These are phyloP conservation scores for Tylochromis polylepis DNA, from an alignment of 2,113 vertebrate genomes.

Conservation along the genomic window DNA sequence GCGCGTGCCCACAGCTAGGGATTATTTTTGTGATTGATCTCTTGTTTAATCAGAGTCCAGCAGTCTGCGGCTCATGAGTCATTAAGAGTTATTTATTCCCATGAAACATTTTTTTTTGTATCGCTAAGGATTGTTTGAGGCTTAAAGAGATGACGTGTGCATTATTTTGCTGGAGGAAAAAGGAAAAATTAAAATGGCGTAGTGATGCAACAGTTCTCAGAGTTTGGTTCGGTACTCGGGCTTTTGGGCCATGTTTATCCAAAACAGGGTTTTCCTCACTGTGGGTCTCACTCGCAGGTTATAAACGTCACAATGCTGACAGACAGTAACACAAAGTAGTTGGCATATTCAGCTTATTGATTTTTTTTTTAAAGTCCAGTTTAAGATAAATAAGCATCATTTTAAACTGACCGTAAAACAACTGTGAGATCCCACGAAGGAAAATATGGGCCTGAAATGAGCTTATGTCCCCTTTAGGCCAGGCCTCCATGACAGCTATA, in stretches of 20 bases:
- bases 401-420: neutral
- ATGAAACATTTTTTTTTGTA: neutral
- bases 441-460: neutral
- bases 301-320: neutral
- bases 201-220: neutral
- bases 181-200: neutral
- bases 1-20: neutral
- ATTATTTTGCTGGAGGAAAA: neutral
- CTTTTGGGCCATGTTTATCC: neutral
- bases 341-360: neutral
- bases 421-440: neutral
- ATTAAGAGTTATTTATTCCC: neutral
- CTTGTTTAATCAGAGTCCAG: neutral
- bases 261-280: neutral
- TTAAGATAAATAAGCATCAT: neutral
- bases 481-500: neutral
- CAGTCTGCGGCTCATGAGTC: neutral
- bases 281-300: neutral
- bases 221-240: neutral
- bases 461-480: neutral
- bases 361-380: neutral
- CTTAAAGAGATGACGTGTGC: neutral
- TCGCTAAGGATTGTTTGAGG: neutral
- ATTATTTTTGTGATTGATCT: neutral
- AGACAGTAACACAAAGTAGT: too few species aligned